Evolutionary conservation across 2,797 vertebrate genomes (phyloP).

Genomic region (Artibeus lituratus): DNA sequence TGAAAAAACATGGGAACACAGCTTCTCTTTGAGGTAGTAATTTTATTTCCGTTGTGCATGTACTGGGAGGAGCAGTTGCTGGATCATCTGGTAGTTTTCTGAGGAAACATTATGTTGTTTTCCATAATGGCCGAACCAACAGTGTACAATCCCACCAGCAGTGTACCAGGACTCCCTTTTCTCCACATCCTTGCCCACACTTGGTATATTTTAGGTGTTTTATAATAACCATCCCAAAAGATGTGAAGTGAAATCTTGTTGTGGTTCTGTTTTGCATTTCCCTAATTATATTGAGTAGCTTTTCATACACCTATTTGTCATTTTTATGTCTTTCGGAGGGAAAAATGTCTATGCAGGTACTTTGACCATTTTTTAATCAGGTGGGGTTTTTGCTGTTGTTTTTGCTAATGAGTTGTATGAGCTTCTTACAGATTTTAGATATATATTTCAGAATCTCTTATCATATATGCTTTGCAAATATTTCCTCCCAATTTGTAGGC

Average conservation of each 20-base stretch:
- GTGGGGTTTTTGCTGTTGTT: background rate
- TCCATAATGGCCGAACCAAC: background rate
- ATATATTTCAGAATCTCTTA: background rate
- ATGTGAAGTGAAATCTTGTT: background rate
- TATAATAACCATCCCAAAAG: background rate
- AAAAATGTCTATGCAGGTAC: background rate
- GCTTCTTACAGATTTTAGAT: background rate
- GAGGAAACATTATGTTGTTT: background rate
- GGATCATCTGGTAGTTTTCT: background rate
- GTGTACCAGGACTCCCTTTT: background rate
- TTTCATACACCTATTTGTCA: background rate
- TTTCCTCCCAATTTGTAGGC: background rate
- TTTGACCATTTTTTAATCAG: background rate
- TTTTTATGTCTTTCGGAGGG: background rate
- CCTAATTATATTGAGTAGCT: background rate
- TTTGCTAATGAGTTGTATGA: background rate
- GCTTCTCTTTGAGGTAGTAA: background rate
- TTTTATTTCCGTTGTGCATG: background rate
- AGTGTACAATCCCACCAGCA: background rate
- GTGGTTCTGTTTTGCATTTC: background rate
- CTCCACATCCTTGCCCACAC: background rate
- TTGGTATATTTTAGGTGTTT: background rate
- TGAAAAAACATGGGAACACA: background rate
- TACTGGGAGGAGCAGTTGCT: background rate
- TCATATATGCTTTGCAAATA: background rate